Base-by-base conservation (phyloP, 2,797 vertebrate genomes). In the Acrocephalus scirpaceus region DNA sequence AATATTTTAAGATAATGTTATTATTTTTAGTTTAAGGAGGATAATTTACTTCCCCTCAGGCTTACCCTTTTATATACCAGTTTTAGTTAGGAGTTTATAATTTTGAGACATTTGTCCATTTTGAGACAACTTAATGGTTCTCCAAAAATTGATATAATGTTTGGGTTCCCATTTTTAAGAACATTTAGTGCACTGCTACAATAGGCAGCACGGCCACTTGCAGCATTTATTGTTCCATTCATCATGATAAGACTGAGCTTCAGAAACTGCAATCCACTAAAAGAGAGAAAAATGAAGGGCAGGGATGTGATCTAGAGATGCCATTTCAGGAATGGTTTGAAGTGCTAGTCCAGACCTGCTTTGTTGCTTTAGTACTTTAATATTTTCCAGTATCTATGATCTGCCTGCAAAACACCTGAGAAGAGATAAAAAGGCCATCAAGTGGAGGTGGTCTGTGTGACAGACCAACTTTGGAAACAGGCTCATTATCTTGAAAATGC, bases 341-440 rank as follows among this genome's bases (percentile, higher is more conserved):
- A 19, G 26, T 88, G 82, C 81, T 88, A 95, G 66, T 96, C 79
- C 53, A 78, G 80, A 92, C 36, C 54, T 70, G 93, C 42, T 96
- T 96, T 92, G 84, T 96, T 97, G 82, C 69, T 88, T 94, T 62
- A 65, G 36, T 32, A 75, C 29, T 64, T 86, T 10, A 47, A 62
- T 48, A 25, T 17, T 25, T 78, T 45, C 16, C 22, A 36, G 5
- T 53, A n/a, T 45, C 40, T 71, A 42, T 67, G 32, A 64, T 45
- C 58, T 75, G 22, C 50, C n/a, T 72, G 7, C 17, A 83, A 48
- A 83, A 29, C 15, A 47, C 25, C 58, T 58, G 34, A 48, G 66
- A 57, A 65, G 26, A 18, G 14, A 44, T 13, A 51, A 9, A 54
- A 77, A 58, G 10, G 32, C 32, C 62, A 40, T 67, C n/a, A 36